These are phyloP conservation scores for Morpho achilles DNA, from an alignment of 2,888 invertebrate species.

Conservation along the genomic window DNA sequence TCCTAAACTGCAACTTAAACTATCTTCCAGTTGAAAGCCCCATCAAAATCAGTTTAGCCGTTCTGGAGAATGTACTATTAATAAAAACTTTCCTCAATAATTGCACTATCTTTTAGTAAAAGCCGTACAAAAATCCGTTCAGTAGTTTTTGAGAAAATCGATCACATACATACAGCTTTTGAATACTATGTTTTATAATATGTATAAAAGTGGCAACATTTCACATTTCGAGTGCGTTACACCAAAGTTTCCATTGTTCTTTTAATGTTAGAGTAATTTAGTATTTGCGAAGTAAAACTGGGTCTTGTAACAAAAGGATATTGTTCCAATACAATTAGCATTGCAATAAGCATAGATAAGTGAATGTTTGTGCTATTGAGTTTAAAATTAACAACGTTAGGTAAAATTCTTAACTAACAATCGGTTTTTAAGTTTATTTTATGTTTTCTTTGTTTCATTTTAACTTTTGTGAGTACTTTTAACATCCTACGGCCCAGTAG, in stretches of 20 bases:
- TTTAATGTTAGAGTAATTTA: slow-evolving; percentile 28
- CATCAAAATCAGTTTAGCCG: too few species aligned
- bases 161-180: too few species aligned
- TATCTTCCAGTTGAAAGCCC: too few species aligned
- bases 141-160: too few species aligned
- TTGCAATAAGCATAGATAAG: slow-evolving; percentile 71
- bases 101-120: too few species aligned
- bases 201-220: not conserved
- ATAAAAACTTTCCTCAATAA: too few species aligned
- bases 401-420: slow-evolving; percentile 24
- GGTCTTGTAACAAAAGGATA: slow-evolving; percentile 75
- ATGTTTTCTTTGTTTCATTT: slow-evolving; percentile 12
- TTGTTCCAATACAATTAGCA: slow-evolving; percentile 70
- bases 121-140: not conserved
- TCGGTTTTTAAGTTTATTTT: slow-evolving; percentile 17
- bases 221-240: slow-evolving; percentile 17
- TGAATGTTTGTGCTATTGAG: slow-evolving; percentile 53
- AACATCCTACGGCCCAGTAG: too few species aligned
- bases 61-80: too few species aligned
- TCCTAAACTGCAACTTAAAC: too few species aligned
- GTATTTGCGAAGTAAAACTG: slow-evolving; percentile 55
- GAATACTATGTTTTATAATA: not conserved
- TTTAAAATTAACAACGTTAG: slow-evolving; percentile 28
- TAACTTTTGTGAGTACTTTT: not conserved
- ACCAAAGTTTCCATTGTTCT: slow-evolving; percentile 27